These are phyloP conservation scores for Chaenodraco wilsoni DNA, from an alignment of 2,797 vertebrate species.

Conservation along the genomic window DNA sequence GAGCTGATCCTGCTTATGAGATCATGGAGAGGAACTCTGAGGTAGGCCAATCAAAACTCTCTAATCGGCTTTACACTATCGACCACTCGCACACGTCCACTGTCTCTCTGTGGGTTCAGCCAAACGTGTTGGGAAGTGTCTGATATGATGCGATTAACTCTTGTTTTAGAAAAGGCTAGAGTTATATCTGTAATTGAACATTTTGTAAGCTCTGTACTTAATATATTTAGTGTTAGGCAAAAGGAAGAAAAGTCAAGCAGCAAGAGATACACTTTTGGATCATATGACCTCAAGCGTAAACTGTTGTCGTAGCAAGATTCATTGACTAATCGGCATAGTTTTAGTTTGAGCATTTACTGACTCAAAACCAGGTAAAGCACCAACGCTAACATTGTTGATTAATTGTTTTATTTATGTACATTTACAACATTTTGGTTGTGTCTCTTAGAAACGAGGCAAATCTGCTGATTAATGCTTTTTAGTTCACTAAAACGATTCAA, in stretches of 20 bases:
- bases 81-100: slow-evolving; percentile 45
- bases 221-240: background rate
- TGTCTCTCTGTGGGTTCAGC: slow-evolving; percentile 22
- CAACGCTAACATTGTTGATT: no score
- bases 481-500: no score
- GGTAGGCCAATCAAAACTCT: slow-evolving; percentile 67
- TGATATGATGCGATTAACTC: background rate
- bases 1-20: slow-evolving; percentile 76
- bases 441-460: no score
- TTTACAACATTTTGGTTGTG: no score
- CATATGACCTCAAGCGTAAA: background rate
- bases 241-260: background rate
- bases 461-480: no score
- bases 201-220: background rate
- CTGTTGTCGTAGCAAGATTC: no score
- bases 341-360: no score
- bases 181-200: slow-evolving; percentile 5
- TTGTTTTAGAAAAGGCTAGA: slow-evolving; percentile 10
- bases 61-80: slow-evolving; percentile 54
- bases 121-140: background rate
- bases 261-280: background rate
- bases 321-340: no score
- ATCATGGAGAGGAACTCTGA: slow-evolving; percentile 82
- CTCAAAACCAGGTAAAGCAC: no score
- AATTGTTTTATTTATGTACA: no score